phyloP scores from a whole-genome alignment of 2,888 invertebrate genomes.

The Heliconius charithonia region DNA sequence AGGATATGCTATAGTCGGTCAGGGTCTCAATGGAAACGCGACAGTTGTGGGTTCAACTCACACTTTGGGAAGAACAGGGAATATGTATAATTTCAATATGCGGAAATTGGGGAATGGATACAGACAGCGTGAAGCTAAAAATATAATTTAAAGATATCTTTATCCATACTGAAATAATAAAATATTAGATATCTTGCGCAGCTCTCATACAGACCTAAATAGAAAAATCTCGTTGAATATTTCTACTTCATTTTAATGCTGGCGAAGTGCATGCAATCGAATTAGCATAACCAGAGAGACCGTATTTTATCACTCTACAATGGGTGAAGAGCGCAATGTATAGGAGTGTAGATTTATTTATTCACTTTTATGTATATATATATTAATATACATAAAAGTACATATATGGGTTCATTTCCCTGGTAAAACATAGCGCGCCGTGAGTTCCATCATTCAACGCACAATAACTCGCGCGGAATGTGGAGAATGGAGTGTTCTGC shows the following conservation, averaged over 20 bases:
- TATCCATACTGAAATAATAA: neutral
- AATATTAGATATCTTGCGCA: neutral
- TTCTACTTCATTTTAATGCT: slow-evolving; percentile 27
- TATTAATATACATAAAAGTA: no score
- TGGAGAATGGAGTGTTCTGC: no score
- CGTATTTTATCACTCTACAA: slow-evolving; percentile 29
- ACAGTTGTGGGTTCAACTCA: neutral
- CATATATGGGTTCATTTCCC: no score
- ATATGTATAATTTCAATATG: neutral
- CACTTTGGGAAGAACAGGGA: no score
- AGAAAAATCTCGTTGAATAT: slow-evolving; percentile 27
- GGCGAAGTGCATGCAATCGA: slow-evolving; percentile 31
- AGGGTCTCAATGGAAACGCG: no score
- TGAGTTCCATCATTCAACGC: no score
- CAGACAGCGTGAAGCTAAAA: no score
- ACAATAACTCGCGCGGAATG: no score
- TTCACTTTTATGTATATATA: no score
- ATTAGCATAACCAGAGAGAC: slow-evolving; percentile 37
- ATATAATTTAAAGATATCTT: no score
- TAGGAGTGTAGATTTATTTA: neutral
- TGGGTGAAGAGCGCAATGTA: neutral
- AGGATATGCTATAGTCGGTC: neutral
- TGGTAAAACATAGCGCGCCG: no score
- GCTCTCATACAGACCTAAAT: slow-evolving; percentile 20
- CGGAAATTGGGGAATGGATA: neutral